Percentiles rank a stretch among this genome's conserved stretches.
phyloP scores from a whole-genome alignment of 2,113 vertebrate genomes.

The Channa maculata region DNA sequence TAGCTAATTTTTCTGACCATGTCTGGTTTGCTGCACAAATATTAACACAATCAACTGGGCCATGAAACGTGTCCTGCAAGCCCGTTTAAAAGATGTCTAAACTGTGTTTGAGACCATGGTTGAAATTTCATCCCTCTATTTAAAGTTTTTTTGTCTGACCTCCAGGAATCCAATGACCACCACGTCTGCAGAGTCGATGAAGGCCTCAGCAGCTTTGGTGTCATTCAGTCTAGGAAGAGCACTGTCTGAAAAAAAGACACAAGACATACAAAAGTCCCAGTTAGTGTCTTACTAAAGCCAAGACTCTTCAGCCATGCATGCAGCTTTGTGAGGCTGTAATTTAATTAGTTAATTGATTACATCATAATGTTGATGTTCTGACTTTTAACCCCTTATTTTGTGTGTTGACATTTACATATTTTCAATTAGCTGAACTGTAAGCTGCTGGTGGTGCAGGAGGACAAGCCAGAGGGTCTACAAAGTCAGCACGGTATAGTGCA shows the following conservation, averaged over 20 bases:
- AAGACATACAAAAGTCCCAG: neutral
- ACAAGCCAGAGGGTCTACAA: too few species aligned
- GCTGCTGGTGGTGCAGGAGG: too few species aligned
- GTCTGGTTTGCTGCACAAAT: constrained; percentile 33
- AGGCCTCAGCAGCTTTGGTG: constrained; percentile 76
- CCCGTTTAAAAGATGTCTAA: constrained; percentile 1
- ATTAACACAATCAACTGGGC: constrained; percentile 18
- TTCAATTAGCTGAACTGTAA: too few species aligned
- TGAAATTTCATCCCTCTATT: neutral
- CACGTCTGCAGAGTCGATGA: constrained; percentile 87
- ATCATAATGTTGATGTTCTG: too few species aligned
- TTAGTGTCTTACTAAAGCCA: neutral
- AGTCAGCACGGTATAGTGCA: too few species aligned
- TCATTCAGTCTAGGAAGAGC: constrained; percentile 70
- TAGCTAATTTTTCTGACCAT: constrained; percentile 40
- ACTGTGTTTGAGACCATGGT: constrained; percentile 18
- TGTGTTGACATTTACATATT: too few species aligned
- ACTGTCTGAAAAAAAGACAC: constrained; percentile 65
- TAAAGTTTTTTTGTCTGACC: constrained; percentile 81
- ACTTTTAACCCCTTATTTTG: too few species aligned
- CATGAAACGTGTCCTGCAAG: constrained; percentile 7
- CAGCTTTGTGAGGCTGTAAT: neutral
- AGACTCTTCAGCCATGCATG: neutral
- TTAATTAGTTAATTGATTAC: neutral
- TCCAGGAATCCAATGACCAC: constrained; percentile 91